phyloP scores from a whole-genome alignment of 30 jellyfish, hydroid and myxozoan species.

The Pelagia noctiluca region DNA sequence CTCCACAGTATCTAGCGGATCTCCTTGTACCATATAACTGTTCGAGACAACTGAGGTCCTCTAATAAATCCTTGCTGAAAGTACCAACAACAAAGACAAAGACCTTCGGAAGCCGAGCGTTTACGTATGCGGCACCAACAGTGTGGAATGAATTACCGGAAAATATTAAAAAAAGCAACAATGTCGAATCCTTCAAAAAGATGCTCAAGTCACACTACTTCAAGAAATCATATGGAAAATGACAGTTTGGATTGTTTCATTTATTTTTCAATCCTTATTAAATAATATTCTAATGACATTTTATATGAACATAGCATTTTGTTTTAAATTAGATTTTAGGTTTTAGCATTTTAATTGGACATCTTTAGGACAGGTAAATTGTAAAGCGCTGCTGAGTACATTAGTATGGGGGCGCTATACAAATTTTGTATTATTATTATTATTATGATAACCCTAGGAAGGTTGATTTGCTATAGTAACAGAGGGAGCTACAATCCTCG shows the following conservation, averaged over 20 bases:
- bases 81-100: constrained; percentile 29
- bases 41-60: too few species aligned
- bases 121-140: constrained; percentile 43
- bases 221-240: constrained; percentile 15
- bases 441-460: too few species aligned
- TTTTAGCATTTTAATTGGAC: not conserved
- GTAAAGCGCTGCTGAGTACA: constrained; percentile 30
- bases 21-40: too few species aligned
- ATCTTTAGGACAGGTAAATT: not conserved
- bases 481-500: too few species aligned
- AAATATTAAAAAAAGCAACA: constrained; percentile 8
- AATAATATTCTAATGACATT: not conserved
- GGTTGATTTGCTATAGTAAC: too few species aligned
- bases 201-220: constrained; percentile 25
- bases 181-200: constrained; percentile 33
- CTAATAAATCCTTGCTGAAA: constrained; percentile 26
- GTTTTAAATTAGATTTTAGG: constrained; percentile 16
- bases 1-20: too few species aligned
- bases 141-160: constrained; percentile 22
- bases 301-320: constrained; percentile 24
- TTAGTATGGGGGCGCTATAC: constrained; percentile 34
- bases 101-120: constrained; percentile 38
- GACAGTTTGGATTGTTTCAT: constrained; percentile 22
- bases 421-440: too few species aligned
- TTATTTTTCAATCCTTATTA: not conserved